Percentiles rank a stretch among this genome's conserved stretches.
Evolutionary conservation across 2,113 vertebrate genomes (phyloP).

Genomic region (Zosterops hypoxanthus): DNA sequence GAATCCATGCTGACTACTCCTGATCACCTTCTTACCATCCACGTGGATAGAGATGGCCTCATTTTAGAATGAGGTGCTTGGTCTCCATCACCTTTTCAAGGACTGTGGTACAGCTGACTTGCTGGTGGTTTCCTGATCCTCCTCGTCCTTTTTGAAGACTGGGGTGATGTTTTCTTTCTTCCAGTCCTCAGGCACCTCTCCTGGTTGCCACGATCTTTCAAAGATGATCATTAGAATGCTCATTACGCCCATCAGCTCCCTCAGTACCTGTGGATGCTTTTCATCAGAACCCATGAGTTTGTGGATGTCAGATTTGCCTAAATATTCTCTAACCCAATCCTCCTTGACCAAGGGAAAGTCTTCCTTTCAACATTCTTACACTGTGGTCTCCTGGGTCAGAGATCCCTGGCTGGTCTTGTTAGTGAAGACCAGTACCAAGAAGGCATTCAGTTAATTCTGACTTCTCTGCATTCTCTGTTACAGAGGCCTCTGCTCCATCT

Average conservation of each 20-base stretch:
- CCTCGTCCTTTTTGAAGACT: background rate
- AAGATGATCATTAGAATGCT: background rate
- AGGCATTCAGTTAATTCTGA: background rate
- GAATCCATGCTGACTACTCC: background rate
- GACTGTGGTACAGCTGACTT: background rate
- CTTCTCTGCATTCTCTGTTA: background rate
- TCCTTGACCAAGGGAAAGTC: background rate
- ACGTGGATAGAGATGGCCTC: too few relatives aligned
- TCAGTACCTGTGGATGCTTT: background rate
- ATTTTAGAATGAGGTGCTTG: background rate
- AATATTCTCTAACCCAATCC: background rate
- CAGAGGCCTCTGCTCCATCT: background rate
- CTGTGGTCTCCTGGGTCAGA: background rate
- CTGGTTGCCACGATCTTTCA: background rate
- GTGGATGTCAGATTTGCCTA: background rate
- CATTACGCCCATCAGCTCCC: background rate
- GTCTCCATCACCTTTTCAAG: background rate
- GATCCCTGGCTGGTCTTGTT: background rate
- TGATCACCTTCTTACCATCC: background rate
- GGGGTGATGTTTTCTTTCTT: background rate
- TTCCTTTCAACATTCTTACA: background rate
- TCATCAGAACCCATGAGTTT: background rate
- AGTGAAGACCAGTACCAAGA: background rate
- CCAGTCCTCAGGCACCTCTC: background rate
- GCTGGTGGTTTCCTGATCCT: background rate